Evolutionary conservation across 2,113 vertebrate species (phyloP).

Genomic region (Alethe castanea): DNA sequence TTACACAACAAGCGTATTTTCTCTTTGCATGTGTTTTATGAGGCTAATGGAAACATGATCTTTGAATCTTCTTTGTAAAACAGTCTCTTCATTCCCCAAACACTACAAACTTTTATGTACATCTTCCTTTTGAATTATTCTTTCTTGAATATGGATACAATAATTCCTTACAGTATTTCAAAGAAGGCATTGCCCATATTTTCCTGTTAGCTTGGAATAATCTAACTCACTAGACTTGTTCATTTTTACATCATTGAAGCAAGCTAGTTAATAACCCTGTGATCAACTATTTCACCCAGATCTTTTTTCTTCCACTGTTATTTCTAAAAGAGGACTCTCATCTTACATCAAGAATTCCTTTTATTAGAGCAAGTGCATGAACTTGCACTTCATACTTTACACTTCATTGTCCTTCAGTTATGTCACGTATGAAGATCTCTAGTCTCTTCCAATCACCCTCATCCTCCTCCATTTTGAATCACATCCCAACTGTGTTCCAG

Average conservation of each 20-base stretch:
- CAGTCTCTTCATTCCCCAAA: not conserved
- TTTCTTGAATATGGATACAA: not conserved
- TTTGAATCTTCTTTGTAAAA: not conserved
- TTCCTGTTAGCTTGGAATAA: not conserved
- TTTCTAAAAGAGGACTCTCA: not conserved
- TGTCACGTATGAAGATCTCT: not conserved
- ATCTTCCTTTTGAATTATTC: not conserved
- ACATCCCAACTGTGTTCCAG: not conserved
- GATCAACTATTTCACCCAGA: not conserved
- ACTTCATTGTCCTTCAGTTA: not conserved
- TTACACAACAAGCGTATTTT: not conserved
- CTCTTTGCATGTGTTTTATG: not conserved
- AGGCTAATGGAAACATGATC: not conserved
- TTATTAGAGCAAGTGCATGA: not conserved
- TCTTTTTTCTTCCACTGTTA: not conserved
- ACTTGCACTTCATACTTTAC: not conserved
- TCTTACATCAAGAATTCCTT: not conserved
- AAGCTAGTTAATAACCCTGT: not conserved
- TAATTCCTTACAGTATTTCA: not conserved
- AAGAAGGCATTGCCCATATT: not conserved
- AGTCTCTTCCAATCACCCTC: not conserved
- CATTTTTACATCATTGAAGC: not conserved
- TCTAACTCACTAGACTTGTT: not conserved
- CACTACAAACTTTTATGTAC: not conserved
- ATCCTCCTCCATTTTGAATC: not conserved